These are phyloP conservation scores for Coregonus ussuriensis DNA, from an alignment of 2,797 vertebrate genomes.

Conservation along the genomic window DNA sequence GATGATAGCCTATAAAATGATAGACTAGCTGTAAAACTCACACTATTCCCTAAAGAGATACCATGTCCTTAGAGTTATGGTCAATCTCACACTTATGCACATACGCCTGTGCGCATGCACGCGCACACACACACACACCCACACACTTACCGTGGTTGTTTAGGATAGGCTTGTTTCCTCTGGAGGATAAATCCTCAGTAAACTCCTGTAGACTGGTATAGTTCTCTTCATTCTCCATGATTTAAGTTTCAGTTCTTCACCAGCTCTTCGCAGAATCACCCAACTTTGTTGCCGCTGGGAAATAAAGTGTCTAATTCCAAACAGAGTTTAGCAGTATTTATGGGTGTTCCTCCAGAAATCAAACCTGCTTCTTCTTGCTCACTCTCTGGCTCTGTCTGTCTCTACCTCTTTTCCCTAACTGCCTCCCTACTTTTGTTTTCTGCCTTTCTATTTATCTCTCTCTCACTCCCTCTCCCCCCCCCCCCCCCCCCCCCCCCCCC, in stretches of 20 bases:
- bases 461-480: no score
- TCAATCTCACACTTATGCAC: conserved; percentile 15
- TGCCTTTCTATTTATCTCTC: no score
- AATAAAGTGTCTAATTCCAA: not conserved
- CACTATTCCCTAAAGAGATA: conserved; percentile 36
- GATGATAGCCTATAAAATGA: no score
- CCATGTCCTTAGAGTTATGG: conserved; percentile 12
- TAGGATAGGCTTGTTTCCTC: conserved; percentile 46
- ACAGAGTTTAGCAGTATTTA: not conserved
- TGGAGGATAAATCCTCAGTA: conserved; percentile 44
- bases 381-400: not conserved
- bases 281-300: not conserved
- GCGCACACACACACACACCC: conserved; percentile 11
- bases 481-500: no score
- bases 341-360: conserved; percentile 12
- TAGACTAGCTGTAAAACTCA: conserved; percentile 3
- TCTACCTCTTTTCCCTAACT: no score
- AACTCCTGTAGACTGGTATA: conserved; percentile 63
- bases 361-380: conserved; percentile 2
- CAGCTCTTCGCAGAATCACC: not conserved
- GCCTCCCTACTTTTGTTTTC: no score
- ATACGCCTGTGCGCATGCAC: conserved; percentile 5
- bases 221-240: conserved; percentile 56
- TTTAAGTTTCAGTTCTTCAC: conserved; percentile 9
- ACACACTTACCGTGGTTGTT: conserved; percentile 7